Evolutionary conservation across 2,797 vertebrate species (phyloP).

Genomic region (Capromys pilorides): DNA sequence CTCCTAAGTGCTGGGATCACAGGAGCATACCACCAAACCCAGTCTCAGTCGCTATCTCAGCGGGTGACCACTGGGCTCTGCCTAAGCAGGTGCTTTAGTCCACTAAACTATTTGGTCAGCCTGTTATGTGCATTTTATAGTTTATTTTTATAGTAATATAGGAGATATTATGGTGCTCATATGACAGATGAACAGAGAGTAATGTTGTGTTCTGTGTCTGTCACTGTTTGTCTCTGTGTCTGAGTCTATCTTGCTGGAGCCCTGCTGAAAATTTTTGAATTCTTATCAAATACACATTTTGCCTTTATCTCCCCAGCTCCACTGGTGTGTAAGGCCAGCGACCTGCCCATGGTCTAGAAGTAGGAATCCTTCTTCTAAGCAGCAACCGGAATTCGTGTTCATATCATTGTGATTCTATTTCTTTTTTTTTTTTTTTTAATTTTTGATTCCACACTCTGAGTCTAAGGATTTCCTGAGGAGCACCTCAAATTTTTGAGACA

Average conservation of each 20-base stretch:
- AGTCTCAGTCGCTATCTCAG: no score
- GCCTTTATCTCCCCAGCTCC: not conserved
- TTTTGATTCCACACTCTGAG: not conserved
- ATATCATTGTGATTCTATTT: not conserved
- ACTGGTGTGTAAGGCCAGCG: not conserved
- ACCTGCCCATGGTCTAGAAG: not conserved
- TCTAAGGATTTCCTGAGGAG: not conserved
- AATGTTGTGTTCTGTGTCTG: not conserved
- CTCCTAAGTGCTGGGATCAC: no score
- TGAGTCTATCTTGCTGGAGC: not conserved
- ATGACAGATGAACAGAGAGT: slow-evolving; percentile 11
- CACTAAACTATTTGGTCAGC: no score
- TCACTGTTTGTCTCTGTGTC: no score
- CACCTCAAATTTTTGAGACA: slow-evolving; percentile 17
- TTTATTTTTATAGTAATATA: not conserved
- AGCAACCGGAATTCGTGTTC: not conserved
- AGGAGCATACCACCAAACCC: no score
- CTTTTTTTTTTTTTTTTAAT: not conserved
- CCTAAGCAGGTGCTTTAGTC: no score
- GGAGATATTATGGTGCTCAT: not conserved
- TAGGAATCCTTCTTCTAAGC: not conserved
- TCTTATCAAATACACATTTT: slow-evolving; percentile 7
- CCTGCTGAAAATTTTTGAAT: slow-evolving; percentile 27
- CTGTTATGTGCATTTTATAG: not conserved
- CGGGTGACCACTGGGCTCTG: no score